A percentile compares a stretch with the other conserved stretches of the same genome.
Conservation (phyloP, 1,140 invertebrate genomes). For the Eurosta solidaginis region DNA sequence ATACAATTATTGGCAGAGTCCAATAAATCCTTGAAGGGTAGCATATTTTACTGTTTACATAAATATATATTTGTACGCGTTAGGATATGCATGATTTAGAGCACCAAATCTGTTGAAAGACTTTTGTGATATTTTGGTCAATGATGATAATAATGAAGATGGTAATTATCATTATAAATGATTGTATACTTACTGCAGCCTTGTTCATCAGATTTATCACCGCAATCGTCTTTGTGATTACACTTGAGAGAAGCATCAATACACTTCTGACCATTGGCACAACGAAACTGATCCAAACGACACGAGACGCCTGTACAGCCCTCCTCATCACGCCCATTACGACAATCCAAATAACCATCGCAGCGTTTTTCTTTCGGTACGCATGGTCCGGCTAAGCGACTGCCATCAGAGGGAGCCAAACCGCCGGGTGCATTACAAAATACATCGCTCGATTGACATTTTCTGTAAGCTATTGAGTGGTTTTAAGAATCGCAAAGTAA, state of each 20-base stretch:
- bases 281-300: slow-evolving; percentile 86
- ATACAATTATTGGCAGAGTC: no score
- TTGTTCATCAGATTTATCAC: slow-evolving; percentile 87
- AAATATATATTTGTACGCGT: background rate
- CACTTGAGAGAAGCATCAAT: slow-evolving; percentile 81
- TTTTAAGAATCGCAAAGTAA: background rate
- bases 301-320: slow-evolving; percentile 77
- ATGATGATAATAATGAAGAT: background rate
- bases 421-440: slow-evolving; percentile 69
- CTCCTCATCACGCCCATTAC: slow-evolving; percentile 84
- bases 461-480: slow-evolving; percentile 73
- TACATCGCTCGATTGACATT: slow-evolving; percentile 83
- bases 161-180: background rate
- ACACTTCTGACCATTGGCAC: slow-evolving; percentile 81
- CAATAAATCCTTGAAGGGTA: background rate
- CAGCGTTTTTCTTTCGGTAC: slow-evolving; percentile 85
- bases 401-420: slow-evolving; percentile 57
- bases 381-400: slow-evolving; percentile 71
- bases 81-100: background rate
- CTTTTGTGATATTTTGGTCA: no score
- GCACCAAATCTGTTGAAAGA: background rate
- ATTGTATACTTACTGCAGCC: slow-evolving; percentile 73
- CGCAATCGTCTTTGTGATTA: slow-evolving; percentile 88
- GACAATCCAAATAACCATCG: slow-evolving; percentile 86
- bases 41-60: background rate